A percentile compares a stretch with the other conserved stretches of the same genome.
Conservation (phyloP, 2,113 vertebrate genomes). For the Pterocles orientalis region DNA sequence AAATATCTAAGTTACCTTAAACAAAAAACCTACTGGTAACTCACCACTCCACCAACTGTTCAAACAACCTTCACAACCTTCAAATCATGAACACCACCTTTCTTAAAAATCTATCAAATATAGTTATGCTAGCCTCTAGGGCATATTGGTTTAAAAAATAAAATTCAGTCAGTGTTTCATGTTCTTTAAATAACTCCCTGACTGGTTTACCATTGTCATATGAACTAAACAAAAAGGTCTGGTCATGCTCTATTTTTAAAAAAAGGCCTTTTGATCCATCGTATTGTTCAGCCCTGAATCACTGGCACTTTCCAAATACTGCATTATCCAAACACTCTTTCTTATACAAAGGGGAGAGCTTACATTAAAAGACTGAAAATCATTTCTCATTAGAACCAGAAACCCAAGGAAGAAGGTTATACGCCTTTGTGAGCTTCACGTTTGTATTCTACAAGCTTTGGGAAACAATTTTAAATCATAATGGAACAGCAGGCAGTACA, state of each 20-base stretch:
- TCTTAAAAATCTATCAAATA: background rate
- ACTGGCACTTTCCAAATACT: background rate
- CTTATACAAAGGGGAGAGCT: conserved; percentile 23
- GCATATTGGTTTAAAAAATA: background rate
- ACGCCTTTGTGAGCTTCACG: background rate
- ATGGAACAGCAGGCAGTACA: background rate
- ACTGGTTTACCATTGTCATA: conserved; percentile 9
- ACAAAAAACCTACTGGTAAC: background rate
- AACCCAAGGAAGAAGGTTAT: conserved; percentile 43
- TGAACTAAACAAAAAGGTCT: conserved; percentile 38
- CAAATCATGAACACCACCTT: background rate
- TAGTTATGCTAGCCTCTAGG: background rate
- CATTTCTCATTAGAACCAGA: conserved; percentile 48
- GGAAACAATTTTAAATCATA: conserved; percentile 49
- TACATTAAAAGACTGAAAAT: conserved; percentile 17
- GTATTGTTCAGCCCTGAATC: conserved; percentile 20
- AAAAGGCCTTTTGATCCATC: conserved; percentile 13
- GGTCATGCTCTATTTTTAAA: conserved; percentile 13
- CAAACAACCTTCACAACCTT: background rate
- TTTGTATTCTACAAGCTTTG: background rate
- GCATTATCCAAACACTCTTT: conserved; percentile 32
- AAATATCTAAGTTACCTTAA: background rate
- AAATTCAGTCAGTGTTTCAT: background rate
- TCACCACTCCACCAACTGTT: background rate
- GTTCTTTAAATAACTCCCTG: conserved; percentile 49